Conservation (phyloP, 2,888 invertebrate genomes). For the Gastracanthus pulcherrimus region DNA sequence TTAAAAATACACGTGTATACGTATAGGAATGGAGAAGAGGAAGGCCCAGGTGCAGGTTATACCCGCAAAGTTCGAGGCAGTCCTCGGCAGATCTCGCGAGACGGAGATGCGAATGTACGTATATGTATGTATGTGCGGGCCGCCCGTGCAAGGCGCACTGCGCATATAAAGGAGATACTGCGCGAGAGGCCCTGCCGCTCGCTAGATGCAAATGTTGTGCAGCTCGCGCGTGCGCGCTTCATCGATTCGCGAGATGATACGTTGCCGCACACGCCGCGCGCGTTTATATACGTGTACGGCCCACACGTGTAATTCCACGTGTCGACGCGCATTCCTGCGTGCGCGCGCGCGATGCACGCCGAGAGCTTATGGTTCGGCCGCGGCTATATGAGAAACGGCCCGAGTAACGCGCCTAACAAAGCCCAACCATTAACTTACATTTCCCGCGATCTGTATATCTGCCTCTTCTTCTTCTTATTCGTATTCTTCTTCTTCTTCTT, state of each 20-base stretch:
- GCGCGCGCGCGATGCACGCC: not conserved
- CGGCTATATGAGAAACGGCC: not conserved
- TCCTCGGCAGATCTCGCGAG: too few relatives aligned
- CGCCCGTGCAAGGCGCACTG: too few relatives aligned
- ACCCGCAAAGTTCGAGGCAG: too few relatives aligned
- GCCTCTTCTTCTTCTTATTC: not conserved
- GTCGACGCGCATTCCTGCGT: not conserved
- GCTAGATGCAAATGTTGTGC: too few relatives aligned
- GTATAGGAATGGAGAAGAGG: too few relatives aligned
- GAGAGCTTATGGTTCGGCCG: not conserved
- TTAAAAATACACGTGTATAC: not conserved
- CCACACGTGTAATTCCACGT: not conserved
- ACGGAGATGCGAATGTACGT: too few relatives aligned
- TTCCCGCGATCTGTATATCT: not conserved
- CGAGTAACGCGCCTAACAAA: not conserved
- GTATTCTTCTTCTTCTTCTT: not conserved
- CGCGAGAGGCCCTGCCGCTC: too few relatives aligned
- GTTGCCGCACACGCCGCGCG: not conserved
- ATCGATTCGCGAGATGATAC: conserved; percentile 29
- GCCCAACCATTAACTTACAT: conserved; percentile 15
- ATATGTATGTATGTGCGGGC: too few relatives aligned
- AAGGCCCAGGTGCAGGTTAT: too few relatives aligned
- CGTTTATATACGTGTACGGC: too few relatives aligned
- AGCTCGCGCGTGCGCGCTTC: too few relatives aligned
- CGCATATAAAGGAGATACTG: too few relatives aligned